Conservation (phyloP, 2,797 vertebrate species). For the Bovichtus diacanthus region DNA sequence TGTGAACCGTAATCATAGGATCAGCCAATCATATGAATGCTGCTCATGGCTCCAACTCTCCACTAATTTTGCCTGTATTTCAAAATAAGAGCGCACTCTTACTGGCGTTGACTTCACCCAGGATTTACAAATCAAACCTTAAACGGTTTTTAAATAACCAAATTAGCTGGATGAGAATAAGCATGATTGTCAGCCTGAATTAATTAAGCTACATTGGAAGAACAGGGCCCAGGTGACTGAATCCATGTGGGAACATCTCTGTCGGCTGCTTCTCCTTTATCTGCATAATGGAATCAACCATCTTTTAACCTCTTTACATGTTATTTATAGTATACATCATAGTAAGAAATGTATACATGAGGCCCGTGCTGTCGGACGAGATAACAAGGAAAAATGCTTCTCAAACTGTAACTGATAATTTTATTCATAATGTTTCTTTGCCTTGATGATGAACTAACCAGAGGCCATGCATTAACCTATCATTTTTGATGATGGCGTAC, state of each 20-base stretch:
- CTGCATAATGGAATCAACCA: background rate
- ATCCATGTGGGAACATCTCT: background rate
- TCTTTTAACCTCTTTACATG: background rate
- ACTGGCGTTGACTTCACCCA: too few species aligned
- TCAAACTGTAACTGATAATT: background rate
- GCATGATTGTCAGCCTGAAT: too few species aligned
- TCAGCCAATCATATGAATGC: too few species aligned
- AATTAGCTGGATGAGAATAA: too few species aligned
- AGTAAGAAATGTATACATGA: background rate
- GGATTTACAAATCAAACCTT: too few species aligned
- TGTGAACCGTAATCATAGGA: too few species aligned
- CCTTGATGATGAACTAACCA: background rate
- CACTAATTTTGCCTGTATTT: too few species aligned
- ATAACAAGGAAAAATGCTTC: background rate
- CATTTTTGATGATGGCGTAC: background rate
- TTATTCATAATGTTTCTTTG: constrained; percentile 12
- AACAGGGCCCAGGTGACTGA: background rate
- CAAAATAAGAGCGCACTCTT: too few species aligned
- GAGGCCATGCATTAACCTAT: background rate
- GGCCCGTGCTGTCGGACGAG: background rate
- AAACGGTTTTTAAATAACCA: too few species aligned
- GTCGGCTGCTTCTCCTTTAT: background rate
- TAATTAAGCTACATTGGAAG: too few species aligned
- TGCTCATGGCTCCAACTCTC: too few species aligned
- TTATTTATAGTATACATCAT: background rate